Percentiles rank a stretch among this genome's conserved stretches.
These are phyloP conservation scores for Ischnus inquisitorius DNA, from an alignment of 2,888 invertebrate species.

Conservation along the genomic window DNA sequence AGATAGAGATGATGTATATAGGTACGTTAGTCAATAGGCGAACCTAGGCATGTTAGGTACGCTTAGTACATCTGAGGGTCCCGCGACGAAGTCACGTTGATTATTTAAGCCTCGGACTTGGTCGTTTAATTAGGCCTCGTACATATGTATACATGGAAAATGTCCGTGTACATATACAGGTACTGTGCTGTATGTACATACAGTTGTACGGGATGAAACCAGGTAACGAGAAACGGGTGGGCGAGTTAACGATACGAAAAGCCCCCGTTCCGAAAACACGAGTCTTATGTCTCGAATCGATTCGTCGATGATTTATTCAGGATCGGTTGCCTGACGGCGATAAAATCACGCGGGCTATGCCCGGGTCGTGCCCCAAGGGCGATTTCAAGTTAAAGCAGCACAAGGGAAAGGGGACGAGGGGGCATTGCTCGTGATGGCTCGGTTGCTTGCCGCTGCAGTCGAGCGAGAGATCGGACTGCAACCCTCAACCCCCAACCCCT, in stretches of 20 bases:
- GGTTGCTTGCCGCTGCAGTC: conserved; percentile 53
- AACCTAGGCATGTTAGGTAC: conserved; percentile 1
- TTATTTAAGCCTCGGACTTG: conserved; percentile 63
- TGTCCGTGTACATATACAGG: not conserved
- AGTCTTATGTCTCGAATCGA: conserved; percentile 55
- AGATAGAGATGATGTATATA: not conserved
- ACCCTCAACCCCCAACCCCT: not conserved
- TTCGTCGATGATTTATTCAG: conserved; percentile 59
- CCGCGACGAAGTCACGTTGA: conserved; percentile 54
- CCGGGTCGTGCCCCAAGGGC: conserved; percentile 53
- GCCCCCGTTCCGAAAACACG: conserved; percentile 16
- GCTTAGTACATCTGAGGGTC: conserved; percentile 6
- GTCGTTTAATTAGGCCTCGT: conserved; percentile 57
- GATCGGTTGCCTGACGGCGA: conserved; percentile 45
- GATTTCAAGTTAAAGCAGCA: conserved; percentile 47
- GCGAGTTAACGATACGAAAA: conserved; percentile 28
- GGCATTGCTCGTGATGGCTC: conserved; percentile 54
- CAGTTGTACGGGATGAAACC: not conserved
- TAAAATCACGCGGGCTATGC: conserved; percentile 51
- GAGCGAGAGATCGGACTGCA: conserved; percentile 55
- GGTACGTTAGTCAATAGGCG: not conserved
- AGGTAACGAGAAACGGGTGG: not conserved
- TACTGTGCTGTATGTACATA: conserved; percentile 11
- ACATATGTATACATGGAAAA: not conserved
- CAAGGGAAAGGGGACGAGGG: conserved; percentile 26